phyloP scores from a whole-genome alignment of 2,888 invertebrate genomes.

The Himalopsyche japonica region DNA sequence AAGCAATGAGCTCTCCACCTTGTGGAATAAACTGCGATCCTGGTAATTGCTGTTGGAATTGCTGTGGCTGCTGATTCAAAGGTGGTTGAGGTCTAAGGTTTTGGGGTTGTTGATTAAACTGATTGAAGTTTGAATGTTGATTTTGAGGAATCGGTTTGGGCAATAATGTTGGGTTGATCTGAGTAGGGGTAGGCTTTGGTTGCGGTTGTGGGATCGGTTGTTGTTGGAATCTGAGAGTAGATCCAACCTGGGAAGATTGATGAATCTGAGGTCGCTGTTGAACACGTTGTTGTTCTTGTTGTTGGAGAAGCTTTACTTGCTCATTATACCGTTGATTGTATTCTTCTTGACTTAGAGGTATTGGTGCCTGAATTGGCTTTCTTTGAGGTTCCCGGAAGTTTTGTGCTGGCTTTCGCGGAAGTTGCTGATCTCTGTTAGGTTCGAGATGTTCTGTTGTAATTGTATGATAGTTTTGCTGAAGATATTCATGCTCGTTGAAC shows the following conservation, averaged over 20 bases:
- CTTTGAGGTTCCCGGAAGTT: constrained; percentile 44
- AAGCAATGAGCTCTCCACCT: constrained; percentile 74
- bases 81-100: constrained; percentile 51
- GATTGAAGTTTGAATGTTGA: constrained; percentile 42
- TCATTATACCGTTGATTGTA: constrained; percentile 40
- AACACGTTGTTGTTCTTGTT: constrained; percentile 45
- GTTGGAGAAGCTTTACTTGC: constrained; percentile 49
- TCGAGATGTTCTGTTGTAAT: constrained; percentile 58
- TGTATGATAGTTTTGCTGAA: constrained; percentile 60
- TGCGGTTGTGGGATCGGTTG: constrained; percentile 34
- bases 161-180: constrained; percentile 43
- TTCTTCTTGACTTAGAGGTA: constrained; percentile 42
- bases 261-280: constrained; percentile 46
- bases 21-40: constrained; percentile 60
- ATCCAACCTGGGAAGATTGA: constrained; percentile 54
- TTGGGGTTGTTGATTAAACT: constrained; percentile 43
- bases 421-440: constrained; percentile 52
- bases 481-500: constrained; percentile 58
- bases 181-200: constrained; percentile 48
- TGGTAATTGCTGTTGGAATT: constrained; percentile 55
- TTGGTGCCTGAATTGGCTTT: constrained; percentile 45
- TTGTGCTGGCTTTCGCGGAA: constrained; percentile 50
- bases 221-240: constrained; percentile 44
- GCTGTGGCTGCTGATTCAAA: constrained; percentile 50
- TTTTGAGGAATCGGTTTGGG: constrained; percentile 48